These are phyloP conservation scores for Cheilosia urbana DNA, from an alignment of 2,888 invertebrate species.

Conservation along the genomic window DNA sequence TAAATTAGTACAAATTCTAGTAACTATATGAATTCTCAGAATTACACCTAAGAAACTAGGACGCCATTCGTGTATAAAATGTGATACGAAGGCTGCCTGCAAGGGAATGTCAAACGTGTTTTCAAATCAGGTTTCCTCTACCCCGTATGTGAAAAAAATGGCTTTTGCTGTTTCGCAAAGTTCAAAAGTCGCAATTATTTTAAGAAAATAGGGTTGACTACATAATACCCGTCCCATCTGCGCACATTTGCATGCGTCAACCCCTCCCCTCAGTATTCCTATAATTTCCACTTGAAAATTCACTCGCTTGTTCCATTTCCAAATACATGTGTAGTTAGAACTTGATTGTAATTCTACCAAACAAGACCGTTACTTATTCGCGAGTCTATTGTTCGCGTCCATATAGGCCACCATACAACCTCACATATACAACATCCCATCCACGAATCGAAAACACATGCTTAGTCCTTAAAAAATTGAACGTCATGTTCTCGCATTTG, in stretches of 20 bases:
- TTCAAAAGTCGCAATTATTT: not conserved
- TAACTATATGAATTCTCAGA: too few relatives aligned
- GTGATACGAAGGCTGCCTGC: not conserved
- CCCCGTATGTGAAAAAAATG: too few relatives aligned
- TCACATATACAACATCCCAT: slow-evolving; percentile 5
- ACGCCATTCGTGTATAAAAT: not conserved
- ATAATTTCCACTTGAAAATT: slow-evolving; percentile 9
- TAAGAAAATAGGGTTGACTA: not conserved
- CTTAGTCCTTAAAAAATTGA: slow-evolving; percentile 20
- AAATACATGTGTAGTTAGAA: not conserved
- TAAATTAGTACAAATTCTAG: too few relatives aligned
- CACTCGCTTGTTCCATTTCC: not conserved
- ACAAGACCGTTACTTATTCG: slow-evolving; percentile 14
- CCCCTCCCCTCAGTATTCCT: not conserved
- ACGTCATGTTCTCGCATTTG: slow-evolving; percentile 43
- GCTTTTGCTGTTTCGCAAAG: too few relatives aligned
- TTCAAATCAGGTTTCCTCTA: not conserved
- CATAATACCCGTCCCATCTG: slow-evolving; percentile 9
- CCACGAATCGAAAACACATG: slow-evolving; percentile 11
- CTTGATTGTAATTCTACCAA: slow-evolving; percentile 20
- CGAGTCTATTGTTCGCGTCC: slow-evolving; percentile 32
- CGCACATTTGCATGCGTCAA: not conserved
- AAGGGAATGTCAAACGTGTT: not conserved
- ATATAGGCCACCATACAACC: slow-evolving; percentile 31
- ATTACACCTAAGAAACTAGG: too few relatives aligned